Base-by-base conservation (phyloP, 64 coral and sea anemone species). In the Montipora foliosa region DNA sequence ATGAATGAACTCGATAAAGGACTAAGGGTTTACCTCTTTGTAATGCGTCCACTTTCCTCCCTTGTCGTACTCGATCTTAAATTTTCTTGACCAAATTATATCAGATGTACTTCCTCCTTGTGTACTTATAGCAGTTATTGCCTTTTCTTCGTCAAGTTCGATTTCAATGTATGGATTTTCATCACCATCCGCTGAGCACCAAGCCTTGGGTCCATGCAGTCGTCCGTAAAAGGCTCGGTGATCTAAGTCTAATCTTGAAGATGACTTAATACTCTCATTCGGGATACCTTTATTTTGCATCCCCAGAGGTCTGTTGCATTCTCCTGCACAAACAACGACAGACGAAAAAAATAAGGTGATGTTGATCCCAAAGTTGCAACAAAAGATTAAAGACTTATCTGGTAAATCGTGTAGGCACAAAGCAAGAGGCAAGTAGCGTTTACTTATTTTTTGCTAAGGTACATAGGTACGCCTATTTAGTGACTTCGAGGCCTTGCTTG, bases 41-140 rank as follows among this genome's bases (percentile, higher is more conserved):
- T 92, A 92, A 4, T 51, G 17, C n/a, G 49, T 86, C 91, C 91
- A 92, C 15, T 29, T 76, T 83, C 91, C 91, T 37, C 51, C 74
- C 29, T 53, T 17, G 8, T 20, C 6, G 71, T 92, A 87, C 59
- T 86, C 73, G 60, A 92, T 61, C 25, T 75, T 7, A 53, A 57
- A 92, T 83, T 44, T 92, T 9, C 21, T 87, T 9, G 75, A 68
- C 91, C 91, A 92, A 21, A 76, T 78, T 37, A 48, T n/a, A 24
- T 87, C 81, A 29, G 29, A 66, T 17, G 10, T 21, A 51, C 91
- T 92, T 49, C 91, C 91, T 66, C 91, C 91, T 21, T 92, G 91
- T 3, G 81, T 87, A 14, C 4, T 87, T 57, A 92, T 67, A 3
- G 25, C 72, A 17, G 91, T 92, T 10, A 92, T 49, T 46, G 44